Evolutionary conservation across 2,888 invertebrate genomes (phyloP).

Genomic region (Hedychridium roseum): DNA sequence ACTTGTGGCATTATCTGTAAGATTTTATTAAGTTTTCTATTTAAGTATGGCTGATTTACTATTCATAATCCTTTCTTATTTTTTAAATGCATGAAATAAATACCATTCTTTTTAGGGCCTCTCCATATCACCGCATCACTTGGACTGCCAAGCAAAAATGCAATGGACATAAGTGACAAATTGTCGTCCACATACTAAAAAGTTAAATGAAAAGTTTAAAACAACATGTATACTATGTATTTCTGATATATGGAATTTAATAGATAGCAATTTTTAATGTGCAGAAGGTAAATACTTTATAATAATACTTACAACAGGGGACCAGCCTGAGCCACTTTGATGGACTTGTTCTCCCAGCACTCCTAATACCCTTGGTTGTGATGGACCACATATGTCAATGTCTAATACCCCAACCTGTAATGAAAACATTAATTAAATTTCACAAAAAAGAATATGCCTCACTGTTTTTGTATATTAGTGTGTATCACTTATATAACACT

Average conservation of each 20-base stretch:
- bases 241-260: too few relatives aligned
- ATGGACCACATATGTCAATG: constrained; percentile 98
- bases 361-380: constrained; percentile 93
- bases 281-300: too few relatives aligned
- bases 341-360: constrained; percentile 93
- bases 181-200: constrained; percentile 90
- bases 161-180: constrained; percentile 96
- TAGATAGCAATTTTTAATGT: too few relatives aligned
- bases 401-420: constrained; percentile 90
- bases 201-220: constrained; percentile 4
- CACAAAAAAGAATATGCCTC: not conserved
- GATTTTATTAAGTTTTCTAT: constrained; percentile 4
- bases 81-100: constrained; percentile 5
- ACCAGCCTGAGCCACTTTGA: constrained; percentile 96
- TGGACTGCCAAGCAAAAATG: constrained; percentile 84
- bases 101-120: constrained; percentile 97
- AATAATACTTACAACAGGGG: constrained; percentile 80
- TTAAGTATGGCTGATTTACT: not conserved
- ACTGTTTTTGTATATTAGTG: not conserved
- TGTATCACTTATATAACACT: constrained; percentile 1
- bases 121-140: constrained; percentile 99
- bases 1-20: too few relatives aligned
- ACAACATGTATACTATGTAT: too few relatives aligned
- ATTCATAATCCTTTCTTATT: too few relatives aligned
- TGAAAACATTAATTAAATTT: constrained; percentile 1